Base-by-base conservation (phyloP, 2,888 invertebrate genomes). In the Muschampia plurimacula region DNA sequence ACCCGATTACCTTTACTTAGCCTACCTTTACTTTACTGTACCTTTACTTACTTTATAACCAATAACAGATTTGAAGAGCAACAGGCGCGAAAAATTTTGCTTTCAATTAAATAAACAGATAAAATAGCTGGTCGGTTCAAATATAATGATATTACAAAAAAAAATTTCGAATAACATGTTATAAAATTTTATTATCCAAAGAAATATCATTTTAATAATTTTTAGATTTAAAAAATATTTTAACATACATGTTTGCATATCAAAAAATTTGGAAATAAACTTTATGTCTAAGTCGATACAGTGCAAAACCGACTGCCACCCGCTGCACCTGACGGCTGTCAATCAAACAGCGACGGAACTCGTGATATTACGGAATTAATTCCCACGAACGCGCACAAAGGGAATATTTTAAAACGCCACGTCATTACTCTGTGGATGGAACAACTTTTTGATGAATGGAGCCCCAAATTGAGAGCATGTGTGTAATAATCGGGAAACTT, bases 371-470 rank as follows among this genome's bases (percentile, higher is more conserved):
- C 59, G 59, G 65, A 55, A 64, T 71, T 71, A 66, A 71, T 71
- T 71, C 71, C 57, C 65, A 39, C 59, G 65, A 60, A 60, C 65
- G 71, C 57, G 49, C 65, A 65, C 71, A 71, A 65, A 72, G 62
- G 62, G 72, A 72, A 72, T 71, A 71, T 72, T 72, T 72, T 72
- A 72, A 67, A 71, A 62, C 36, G 52, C 67, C 67, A 36, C 57
- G 62, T 72, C 72, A 67, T 72, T 67, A 67, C 62, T 12, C 57
- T 57, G 69, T 44, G 67, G 52, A 62, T 72, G 72, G 67, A 67
- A 67, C 62, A 67, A 72, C 72, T 62, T 72, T 57, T 66, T 72
- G 72, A 72, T 72, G 66, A 72, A 72, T 72, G 22, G 67, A 72
- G 60, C 49, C 32, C 28, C 59, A 36, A 67, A 72, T 60, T 67